phyloP scores from a whole-genome alignment of 1,140 invertebrate species.

The Popillia japonica region DNA sequence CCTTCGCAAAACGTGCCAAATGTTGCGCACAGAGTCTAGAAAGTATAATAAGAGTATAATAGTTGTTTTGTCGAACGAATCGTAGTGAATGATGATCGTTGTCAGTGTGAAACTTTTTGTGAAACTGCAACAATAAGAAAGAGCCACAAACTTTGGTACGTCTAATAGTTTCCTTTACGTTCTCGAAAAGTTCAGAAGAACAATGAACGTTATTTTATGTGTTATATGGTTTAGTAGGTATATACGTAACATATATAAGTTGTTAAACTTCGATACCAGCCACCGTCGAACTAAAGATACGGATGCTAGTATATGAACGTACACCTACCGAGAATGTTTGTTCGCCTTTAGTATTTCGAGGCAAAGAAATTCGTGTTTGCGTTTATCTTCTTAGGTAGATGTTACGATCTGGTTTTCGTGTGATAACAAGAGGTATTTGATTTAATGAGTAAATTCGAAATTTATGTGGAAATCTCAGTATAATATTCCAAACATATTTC shows the following conservation, averaged over 20 bases:
- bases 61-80: constrained; percentile 7
- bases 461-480: neutral
- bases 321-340: neutral
- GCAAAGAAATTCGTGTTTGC: neutral
- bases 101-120: neutral
- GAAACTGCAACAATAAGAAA: neutral
- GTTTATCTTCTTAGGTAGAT: constrained; percentile 27
- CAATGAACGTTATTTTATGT: constrained; percentile 28
- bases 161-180: constrained; percentile 9
- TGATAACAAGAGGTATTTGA: neutral
- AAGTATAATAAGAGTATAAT: neutral
- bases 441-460: neutral
- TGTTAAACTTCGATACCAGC: neutral
- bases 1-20: constrained; percentile 22
- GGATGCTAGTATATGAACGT: neutral
- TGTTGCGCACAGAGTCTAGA: constrained; percentile 1
- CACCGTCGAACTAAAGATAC: neutral
- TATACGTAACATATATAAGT: constrained; percentile 20
- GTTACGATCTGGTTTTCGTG: constrained; percentile 2
- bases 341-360: constrained; percentile 1
- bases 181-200: neutral
- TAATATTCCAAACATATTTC: no score
- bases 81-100: constrained; percentile 28
- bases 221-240: constrained; percentile 32
- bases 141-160: neutral